These are phyloP conservation scores for Calephelis perditalis DNA, from an alignment of 2,888 invertebrate genomes.

Conservation along the genomic window DNA sequence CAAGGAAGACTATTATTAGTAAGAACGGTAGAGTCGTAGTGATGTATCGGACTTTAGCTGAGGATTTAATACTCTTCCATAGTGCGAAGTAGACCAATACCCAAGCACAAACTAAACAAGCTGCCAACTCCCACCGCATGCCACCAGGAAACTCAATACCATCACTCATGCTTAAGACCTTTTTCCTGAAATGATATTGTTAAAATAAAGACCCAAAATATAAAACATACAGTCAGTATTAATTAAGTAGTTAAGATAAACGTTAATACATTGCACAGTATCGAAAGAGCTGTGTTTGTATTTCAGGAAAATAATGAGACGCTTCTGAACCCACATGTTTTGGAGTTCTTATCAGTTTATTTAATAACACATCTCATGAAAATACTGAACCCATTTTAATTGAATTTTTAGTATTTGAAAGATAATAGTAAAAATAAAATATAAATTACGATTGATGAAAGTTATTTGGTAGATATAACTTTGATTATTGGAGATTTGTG, in stretches of 20 bases:
- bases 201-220: not conserved
- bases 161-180: conserved; percentile 89
- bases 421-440: no score
- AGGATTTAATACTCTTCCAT: conserved; percentile 97
- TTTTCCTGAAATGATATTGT: conserved; percentile 80
- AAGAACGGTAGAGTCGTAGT: conserved; percentile 95
- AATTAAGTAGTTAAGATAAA: conserved; percentile 4
- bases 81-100: conserved; percentile 96
- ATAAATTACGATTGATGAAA: no score
- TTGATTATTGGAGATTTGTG: no score
- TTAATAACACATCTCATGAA: no score
- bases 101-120: conserved; percentile 95
- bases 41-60: conserved; percentile 93
- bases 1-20: conserved; percentile 90
- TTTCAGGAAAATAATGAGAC: no score
- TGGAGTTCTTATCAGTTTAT: no score
- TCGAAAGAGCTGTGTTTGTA: no score
- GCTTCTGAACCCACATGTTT: no score
- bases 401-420: no score
- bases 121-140: conserved; percentile 92
- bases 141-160: conserved; percentile 90
- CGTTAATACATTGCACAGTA: not conserved
- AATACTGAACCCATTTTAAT: no score
- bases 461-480: no score
- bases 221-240: not conserved